phyloP scores from a whole-genome alignment of 2,888 invertebrate species.

The Coelopa pilipes region DNA sequence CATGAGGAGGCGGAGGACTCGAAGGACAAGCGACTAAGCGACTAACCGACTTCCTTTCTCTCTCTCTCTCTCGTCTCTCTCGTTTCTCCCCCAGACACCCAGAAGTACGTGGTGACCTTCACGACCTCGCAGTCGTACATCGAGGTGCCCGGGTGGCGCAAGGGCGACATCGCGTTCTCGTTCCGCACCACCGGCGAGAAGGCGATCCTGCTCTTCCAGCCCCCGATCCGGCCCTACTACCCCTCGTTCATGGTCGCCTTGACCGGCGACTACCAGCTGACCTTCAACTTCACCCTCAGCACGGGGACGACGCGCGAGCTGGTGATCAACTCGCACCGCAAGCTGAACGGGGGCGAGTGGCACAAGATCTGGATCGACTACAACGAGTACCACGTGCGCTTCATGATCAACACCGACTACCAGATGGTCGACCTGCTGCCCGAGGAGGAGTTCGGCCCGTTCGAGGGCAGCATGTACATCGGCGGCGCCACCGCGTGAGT shows the following conservation, averaged over 20 bases:
- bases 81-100: conserved; percentile 75
- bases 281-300: conserved; percentile 89
- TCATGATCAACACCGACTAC: conserved; percentile 91
- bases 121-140: conserved; percentile 92
- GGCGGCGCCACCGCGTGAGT: conserved; percentile 92
- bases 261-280: conserved; percentile 86
- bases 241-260: conserved; percentile 93
- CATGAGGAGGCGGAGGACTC: not conserved
- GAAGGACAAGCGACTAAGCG: too few relatives aligned
- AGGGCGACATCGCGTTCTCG: conserved; percentile 91
- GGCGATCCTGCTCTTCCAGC: conserved; percentile 90
- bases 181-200: conserved; percentile 91
- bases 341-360: conserved; percentile 93
- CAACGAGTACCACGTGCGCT: conserved; percentile 91
- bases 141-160: conserved; percentile 92
- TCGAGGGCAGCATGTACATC: conserved; percentile 93
- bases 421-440: conserved; percentile 86
- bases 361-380: conserved; percentile 96
- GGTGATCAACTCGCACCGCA: conserved; percentile 83
- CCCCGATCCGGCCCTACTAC: conserved; percentile 87
- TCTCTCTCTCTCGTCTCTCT: too few relatives aligned
- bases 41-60: too few relatives aligned
- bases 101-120: conserved; percentile 92
- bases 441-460: conserved; percentile 91
- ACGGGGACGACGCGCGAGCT: conserved; percentile 84